Evolutionary conservation across 1,140 invertebrate species (phyloP).

Genomic region (Drosophila busckii): DNA sequence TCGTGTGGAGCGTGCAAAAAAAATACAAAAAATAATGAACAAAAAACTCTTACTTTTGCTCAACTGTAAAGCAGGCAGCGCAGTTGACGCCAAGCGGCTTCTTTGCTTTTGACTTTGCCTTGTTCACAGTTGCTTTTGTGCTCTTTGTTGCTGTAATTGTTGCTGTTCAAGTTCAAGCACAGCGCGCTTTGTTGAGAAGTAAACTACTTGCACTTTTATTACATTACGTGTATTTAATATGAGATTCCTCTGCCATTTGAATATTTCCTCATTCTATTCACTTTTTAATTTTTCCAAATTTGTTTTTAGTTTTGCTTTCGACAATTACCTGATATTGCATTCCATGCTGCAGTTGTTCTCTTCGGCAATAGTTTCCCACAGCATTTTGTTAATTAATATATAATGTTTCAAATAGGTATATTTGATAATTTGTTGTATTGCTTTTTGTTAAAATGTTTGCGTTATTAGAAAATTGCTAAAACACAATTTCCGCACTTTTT

Average conservation of each 20-base stretch:
- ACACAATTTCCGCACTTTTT: conserved; percentile 61
- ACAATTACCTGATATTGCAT: conserved; percentile 76
- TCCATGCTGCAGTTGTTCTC: conserved; percentile 71
- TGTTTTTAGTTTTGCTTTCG: conserved; percentile 1
- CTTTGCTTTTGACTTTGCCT: conserved; percentile 21
- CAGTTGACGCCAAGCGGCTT: conserved; percentile 15
- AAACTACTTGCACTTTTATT: conserved; percentile 57
- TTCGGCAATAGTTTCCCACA: conserved; percentile 73
- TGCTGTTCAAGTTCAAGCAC: conserved; percentile 27
- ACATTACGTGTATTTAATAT: too few species aligned
- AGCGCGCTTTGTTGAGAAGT: conserved; percentile 13
- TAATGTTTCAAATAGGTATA: conserved; percentile 9
- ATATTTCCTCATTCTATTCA: background rate
- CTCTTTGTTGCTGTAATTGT: conserved; percentile 23
- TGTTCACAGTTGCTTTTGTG: conserved; percentile 25
- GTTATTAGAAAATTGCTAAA: conserved; percentile 68
- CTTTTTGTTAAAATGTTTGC: conserved; percentile 6
- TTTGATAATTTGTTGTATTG: conserved; percentile 14
- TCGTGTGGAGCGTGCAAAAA: conserved; percentile 61
- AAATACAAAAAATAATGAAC: conserved; percentile 24
- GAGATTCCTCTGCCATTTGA: conserved; percentile 1
- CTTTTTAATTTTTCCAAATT: conserved; percentile 28
- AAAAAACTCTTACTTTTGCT: conserved; percentile 70
- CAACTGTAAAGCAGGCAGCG: conserved; percentile 42
- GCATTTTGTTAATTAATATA: conserved; percentile 56